Conservation (phyloP, 2,113 vertebrate genomes). For the Thalassoma bifasciatum region DNA sequence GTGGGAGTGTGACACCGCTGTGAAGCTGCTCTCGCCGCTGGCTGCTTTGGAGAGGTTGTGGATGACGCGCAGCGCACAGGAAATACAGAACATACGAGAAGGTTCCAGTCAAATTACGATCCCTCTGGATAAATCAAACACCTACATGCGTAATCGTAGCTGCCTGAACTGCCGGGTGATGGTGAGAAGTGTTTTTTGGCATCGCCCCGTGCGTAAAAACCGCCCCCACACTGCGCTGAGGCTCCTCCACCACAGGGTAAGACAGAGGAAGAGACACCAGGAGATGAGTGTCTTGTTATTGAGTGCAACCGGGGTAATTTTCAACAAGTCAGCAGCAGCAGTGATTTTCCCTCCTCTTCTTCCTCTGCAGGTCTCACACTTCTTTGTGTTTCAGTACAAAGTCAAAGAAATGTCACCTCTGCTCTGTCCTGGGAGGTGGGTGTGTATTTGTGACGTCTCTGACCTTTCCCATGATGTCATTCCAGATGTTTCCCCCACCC, state of each 20-base stretch:
- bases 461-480: conserved; percentile 33
- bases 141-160: background rate
- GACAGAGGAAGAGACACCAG: background rate
- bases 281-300: background rate
- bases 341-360: too few species aligned
- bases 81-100: background rate
- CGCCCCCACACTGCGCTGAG: background rate
- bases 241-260: background rate
- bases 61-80: conserved; percentile 29
- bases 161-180: background rate
- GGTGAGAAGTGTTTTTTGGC: background rate
- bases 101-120: background rate
- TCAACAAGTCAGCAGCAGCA: too few species aligned
- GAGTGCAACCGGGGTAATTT: too few species aligned
- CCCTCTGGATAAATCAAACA: background rate
- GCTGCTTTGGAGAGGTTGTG: conserved; percentile 37
- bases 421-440: too few species aligned
- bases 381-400: too few species aligned
- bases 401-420: too few species aligned
- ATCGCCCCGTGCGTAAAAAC: conserved; percentile 53
- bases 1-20: background rate
- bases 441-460: conserved; percentile 22
- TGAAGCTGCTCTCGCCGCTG: background rate
- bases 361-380: too few species aligned
- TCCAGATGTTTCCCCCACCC: conserved; percentile 25